Evolutionary conservation across 2,113 vertebrate genomes (phyloP).

Genomic region (Grallaria varia): DNA sequence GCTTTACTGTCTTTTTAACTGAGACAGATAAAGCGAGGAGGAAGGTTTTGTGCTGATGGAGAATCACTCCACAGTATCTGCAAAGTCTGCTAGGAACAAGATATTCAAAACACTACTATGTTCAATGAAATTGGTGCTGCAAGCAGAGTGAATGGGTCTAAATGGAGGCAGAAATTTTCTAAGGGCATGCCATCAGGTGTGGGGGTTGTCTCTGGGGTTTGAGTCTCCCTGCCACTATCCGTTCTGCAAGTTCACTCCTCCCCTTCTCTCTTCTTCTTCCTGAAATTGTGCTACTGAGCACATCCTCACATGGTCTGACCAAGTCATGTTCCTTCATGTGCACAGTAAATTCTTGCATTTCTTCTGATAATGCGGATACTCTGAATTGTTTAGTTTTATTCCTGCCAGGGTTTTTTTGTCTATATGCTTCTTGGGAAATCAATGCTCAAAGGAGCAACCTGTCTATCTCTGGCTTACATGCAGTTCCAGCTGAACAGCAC

Average conservation of each 20-base stretch:
- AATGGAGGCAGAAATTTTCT: neutral
- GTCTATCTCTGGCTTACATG: neutral
- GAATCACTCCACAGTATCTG: neutral
- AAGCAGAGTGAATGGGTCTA: neutral
- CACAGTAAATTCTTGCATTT: neutral
- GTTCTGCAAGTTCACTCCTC: neutral
- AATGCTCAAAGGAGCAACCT: neutral
- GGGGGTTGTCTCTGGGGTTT: neutral
- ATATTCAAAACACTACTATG: accelerated
- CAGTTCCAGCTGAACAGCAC: neutral
- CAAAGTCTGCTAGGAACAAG: neutral
- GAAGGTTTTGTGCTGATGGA: neutral
- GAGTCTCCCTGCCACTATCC: neutral
- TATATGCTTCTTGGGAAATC: neutral
- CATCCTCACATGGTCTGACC: neutral
- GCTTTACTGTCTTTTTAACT: neutral
- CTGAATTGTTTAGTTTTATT: neutral
- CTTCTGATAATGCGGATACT: neutral
- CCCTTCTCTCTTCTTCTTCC: neutral
- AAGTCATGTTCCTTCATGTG: neutral
- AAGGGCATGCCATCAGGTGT: neutral
- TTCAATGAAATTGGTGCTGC: neutral
- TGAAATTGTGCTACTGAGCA: neutral
- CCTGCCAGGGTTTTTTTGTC: neutral
- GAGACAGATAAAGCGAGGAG: neutral